phyloP scores from a whole-genome alignment of 2,888 invertebrate genomes.

The Cataglyphis rosenhaueri region DNA sequence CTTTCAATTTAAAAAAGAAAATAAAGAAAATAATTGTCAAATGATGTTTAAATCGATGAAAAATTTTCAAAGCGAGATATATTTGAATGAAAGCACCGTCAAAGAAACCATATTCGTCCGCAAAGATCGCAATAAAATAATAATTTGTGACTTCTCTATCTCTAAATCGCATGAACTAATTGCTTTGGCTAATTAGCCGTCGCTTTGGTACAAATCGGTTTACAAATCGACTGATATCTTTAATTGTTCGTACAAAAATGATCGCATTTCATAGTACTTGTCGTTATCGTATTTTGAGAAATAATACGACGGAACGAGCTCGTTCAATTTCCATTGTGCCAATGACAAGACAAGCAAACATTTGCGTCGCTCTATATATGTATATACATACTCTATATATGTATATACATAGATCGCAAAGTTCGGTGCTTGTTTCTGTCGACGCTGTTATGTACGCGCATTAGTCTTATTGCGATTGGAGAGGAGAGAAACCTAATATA shows the following conservation, averaged over 20 bases:
- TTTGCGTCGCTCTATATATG: neutral
- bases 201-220: neutral
- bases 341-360: neutral
- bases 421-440: neutral
- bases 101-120: too few species aligned
- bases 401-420: neutral
- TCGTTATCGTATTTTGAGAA: neutral
- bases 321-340: neutral
- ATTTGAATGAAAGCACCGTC: too few species aligned
- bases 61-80: neutral
- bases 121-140: too few species aligned
- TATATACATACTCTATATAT: neutral
- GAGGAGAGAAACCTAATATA: neutral
- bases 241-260: neutral
- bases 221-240: neutral
- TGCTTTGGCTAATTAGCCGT: neutral
- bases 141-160: neutral
- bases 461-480: neutral
- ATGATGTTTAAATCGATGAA: neutral
- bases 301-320: neutral
- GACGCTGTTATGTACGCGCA: neutral
- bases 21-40: neutral
- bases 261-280: neutral
- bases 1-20: neutral
- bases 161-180: neutral